Base-by-base conservation (phyloP, 2,888 invertebrate genomes). In the Megalurothrips usitatus region DNA sequence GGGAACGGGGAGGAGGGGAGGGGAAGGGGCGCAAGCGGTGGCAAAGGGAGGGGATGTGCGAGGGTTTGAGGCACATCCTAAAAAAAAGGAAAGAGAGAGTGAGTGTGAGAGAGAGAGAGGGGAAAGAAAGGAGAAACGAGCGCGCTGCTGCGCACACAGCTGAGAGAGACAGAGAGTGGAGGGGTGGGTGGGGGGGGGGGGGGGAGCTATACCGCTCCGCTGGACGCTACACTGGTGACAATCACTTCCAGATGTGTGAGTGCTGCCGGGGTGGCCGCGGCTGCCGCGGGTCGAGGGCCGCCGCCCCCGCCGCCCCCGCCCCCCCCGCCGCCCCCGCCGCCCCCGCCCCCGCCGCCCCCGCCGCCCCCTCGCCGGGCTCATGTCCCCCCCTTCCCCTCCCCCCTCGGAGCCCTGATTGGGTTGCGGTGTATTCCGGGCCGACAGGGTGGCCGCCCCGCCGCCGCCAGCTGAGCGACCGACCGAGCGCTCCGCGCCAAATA, bases 171-270 rank as follows among this genome's bases (percentile, higher is more conserved):
- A 43, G 52, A 19, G 4, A 2, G 52, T 3, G 52, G 52, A 2
- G 52, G 52, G 1, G 58, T 0, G 68, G 68, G 23, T 4, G 23
- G 68, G 23, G 6, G 68, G n/a, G 68, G n/a, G n/a, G 68, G 23
- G 23, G 23, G 23, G 23, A 23, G 23, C n/a, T 4, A 11, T 68
- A 23, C 4, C 68, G 68, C 68, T 23, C 68, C 68, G 23, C 68
- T 68, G 68, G 68, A 68, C 68, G 11, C 68, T 68, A 68, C 68
- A 68, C 68, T 68, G 68, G 68, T 68, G 68, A 68, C 68, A 68
- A 68, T 68, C 68, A 68, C 68, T 68, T 68, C 68, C 68, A 68
- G 68, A 68, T 68, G 68, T 58, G 58, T 68, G 68, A 52, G 52
- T 52, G 52, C 10, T 52, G 52, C 6, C 52, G 52, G 52, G 52